A percentile compares a stretch with the other conserved stretches of the same genome.
These are phyloP conservation scores for Cyanocitta stelleri DNA, from an alignment of 2,113 vertebrate genomes.

Conservation along the genomic window DNA sequence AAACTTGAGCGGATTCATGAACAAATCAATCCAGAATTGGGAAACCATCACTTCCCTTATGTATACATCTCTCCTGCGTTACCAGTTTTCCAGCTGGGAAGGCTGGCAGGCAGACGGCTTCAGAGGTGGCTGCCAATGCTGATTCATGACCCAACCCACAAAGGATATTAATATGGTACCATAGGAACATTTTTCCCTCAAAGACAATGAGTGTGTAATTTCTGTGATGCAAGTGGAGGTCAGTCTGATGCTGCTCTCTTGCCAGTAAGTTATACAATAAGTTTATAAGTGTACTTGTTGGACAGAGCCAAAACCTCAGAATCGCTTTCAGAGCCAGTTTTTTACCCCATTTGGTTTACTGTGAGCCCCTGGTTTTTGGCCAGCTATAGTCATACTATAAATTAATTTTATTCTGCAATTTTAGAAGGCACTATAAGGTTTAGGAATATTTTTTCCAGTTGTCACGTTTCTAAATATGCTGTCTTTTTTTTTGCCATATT, in stretches of 20 bases:
- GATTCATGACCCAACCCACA: conserved; percentile 51
- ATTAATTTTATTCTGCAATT: conserved; percentile 61
- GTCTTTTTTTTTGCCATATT: background rate
- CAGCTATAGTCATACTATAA: conserved; percentile 25
- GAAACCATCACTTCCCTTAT: conserved; percentile 41
- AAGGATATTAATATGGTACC: conserved; percentile 42
- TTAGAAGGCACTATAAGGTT: conserved; percentile 45
- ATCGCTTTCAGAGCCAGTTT: conserved; percentile 5
- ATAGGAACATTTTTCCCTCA: conserved; percentile 21
- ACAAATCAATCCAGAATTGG: conserved; percentile 27
- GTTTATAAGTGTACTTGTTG: conserved; percentile 20
- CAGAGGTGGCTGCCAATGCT: conserved; percentile 43
- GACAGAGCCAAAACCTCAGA: conserved; percentile 35
- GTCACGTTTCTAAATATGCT: conserved; percentile 48
- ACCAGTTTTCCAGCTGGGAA: conserved; percentile 65
- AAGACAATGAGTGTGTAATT: conserved; percentile 44
- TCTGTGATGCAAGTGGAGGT: conserved; percentile 54
- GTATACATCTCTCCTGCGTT: background rate
- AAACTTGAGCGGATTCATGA: background rate
- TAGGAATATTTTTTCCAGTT: conserved; percentile 53
- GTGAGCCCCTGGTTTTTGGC: conserved; percentile 22
- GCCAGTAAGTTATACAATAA: conserved; percentile 40
- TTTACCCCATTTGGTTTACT: conserved; percentile 39
- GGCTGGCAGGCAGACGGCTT: conserved; percentile 46
- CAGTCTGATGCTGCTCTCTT: background rate